Conservation (phyloP, 2,888 invertebrate species). For the Xylota segnis region DNA sequence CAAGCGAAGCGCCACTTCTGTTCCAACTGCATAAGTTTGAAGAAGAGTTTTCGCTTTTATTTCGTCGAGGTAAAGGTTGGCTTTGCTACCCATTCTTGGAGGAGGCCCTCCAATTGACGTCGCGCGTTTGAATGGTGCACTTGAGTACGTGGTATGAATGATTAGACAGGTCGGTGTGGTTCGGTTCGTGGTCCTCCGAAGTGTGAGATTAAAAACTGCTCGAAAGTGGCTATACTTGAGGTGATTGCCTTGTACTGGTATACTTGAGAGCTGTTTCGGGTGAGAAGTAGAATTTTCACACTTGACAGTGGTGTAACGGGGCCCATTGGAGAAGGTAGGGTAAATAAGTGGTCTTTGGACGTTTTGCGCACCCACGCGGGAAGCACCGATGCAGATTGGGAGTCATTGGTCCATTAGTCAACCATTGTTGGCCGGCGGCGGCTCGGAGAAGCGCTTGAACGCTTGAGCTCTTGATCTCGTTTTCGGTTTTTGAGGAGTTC, state of each 20-base stretch:
- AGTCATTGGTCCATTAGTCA: constrained; percentile 31
- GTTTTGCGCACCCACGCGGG: constrained; percentile 2
- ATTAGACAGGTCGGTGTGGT: background rate
- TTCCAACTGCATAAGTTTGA: background rate
- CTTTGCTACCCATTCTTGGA: background rate
- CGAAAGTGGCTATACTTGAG: constrained; percentile 18
- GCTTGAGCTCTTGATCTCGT: constrained; percentile 25
- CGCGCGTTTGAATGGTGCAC: constrained; percentile 4
- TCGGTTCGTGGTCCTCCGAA: constrained; percentile 30
- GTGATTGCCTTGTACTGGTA: constrained; percentile 3
- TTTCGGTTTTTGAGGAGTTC: background rate
- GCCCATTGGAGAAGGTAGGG: background rate
- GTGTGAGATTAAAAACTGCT: constrained; percentile 26
- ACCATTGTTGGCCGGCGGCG: constrained; percentile 8
- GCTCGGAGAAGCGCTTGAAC: background rate
- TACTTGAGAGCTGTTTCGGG: background rate
- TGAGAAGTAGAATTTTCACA: background rate
- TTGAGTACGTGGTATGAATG: constrained; percentile 29
- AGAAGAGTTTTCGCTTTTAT: constrained; percentile 36
- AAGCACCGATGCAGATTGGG: background rate
- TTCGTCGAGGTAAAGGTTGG: constrained; percentile 20
- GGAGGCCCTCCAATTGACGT: constrained; percentile 8
- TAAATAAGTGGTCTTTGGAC: background rate
- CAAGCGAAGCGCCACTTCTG: constrained; percentile 27
- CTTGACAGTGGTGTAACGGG: constrained; percentile 19